Base-by-base conservation (phyloP, 64 coral and sea anemone genomes). In the Actinia equina region DNA sequence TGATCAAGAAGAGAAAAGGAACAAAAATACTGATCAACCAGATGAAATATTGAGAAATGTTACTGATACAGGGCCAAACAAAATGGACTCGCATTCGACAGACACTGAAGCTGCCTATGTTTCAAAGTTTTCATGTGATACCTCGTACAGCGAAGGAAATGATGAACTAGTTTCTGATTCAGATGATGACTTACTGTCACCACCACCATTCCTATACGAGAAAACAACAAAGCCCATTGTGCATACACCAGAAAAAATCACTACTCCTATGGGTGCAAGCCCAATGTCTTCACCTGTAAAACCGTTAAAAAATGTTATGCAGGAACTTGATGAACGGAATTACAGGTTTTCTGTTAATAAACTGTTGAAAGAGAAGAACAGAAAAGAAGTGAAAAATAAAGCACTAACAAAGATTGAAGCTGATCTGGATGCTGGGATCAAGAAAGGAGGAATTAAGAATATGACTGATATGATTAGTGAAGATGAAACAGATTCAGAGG, bases 111-210 rank as follows among this genome's bases (percentile, higher is more conserved):
- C 11, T 13, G 41, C 5, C 25, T 30, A 1, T 15, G 3, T 9
- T 74, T 74, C 69, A 74, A 27, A 42, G 3, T 74, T 74, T 15
- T 41, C 69, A 30, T 8, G 20, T 14, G 27, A 74, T 74, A 30
- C 69, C 13, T n/a, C 42, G 9, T 8, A 69, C 63, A 69, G 63
- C 8, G n/a, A 18, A n/a, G 55, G 42, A 3, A 58, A 84, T 56
- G 83, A 86, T 76, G 84, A 74, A 6, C 71, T 78, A 1, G 85
- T 71, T 88, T 84, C 86, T 44, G 86, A 87, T 60, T 91, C 91
- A 16, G 94, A 96, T 70, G 91, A 96, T 57, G 94, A 97, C 45
- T 80, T 97, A 27, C 92, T 97, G 25, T 87, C 45, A 7, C 94
- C 91, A 15, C 85, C 91, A 86, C 52, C 60, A 55, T 97, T 97